These are phyloP conservation scores for Astyanax mexicanus DNA, from an alignment of 2,797 vertebrate species.

Conservation along the genomic window DNA sequence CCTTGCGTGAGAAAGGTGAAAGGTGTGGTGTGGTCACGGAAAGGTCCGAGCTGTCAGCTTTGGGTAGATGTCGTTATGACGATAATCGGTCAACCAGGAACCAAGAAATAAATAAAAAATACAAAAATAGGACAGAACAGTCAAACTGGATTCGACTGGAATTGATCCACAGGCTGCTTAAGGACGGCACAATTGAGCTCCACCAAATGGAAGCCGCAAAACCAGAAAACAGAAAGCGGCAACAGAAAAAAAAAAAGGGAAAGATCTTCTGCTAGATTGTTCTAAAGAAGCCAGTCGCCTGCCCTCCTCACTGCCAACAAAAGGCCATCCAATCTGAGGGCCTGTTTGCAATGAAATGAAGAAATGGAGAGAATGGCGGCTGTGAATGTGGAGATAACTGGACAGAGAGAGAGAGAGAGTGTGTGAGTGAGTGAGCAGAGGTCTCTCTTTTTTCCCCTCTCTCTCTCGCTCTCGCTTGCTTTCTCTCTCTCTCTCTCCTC, in stretches of 20 bases:
- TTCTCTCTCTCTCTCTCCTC: constrained; percentile 72
- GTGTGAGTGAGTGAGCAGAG: constrained; percentile 47
- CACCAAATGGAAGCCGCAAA: constrained; percentile 9
- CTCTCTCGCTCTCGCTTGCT: constrained; percentile 24
- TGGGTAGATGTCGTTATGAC: constrained; percentile 23
- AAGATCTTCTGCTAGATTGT: constrained; percentile 49
- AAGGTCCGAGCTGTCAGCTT: constrained; percentile 38
- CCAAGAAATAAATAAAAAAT: constrained; percentile 32
- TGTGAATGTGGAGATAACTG: constrained; percentile 69
- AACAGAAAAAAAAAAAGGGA: constrained; percentile 12
- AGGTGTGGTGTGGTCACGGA: constrained; percentile 41
- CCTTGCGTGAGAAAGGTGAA: constrained; percentile 42
- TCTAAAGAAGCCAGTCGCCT: constrained; percentile 36
- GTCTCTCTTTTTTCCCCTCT: constrained; percentile 40
- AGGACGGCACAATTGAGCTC: constrained; percentile 36
- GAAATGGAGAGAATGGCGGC: constrained; percentile 64
- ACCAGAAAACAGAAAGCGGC: too few relatives aligned
- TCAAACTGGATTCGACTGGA: too few relatives aligned
- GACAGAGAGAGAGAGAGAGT: too few relatives aligned
- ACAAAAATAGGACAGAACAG: too few relatives aligned
- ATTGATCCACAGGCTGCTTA: constrained; percentile 35
- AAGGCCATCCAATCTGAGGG: constrained; percentile 40
- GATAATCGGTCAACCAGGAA: constrained; percentile 33
- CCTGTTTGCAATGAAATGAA: constrained; percentile 60
- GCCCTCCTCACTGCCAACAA: constrained; percentile 30